A percentile compares a stretch with the other conserved stretches of the same genome.
phyloP scores from a whole-genome alignment of 1,140 invertebrate species.

The Copidosoma floridanum region DNA sequence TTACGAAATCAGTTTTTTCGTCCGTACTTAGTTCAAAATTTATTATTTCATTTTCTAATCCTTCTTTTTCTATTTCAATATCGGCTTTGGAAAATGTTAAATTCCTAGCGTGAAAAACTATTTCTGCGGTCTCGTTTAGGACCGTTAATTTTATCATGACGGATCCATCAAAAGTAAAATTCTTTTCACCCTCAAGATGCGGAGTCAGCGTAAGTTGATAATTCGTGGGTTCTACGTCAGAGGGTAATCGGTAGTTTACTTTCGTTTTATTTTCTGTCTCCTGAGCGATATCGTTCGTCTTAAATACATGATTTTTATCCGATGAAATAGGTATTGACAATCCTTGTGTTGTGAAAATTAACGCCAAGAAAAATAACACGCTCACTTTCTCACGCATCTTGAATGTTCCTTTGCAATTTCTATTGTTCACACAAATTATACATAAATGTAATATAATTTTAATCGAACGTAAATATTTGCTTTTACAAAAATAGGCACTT shows the following conservation, averaged over 20 bases:
- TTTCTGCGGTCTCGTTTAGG: neutral
- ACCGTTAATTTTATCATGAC: slow-evolving; percentile 19
- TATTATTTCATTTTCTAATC: too few species aligned
- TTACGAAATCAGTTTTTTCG: slow-evolving; percentile 16
- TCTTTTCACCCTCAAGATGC: neutral
- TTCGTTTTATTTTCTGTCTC: neutral
- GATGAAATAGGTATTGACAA: too few species aligned
- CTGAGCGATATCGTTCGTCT: neutral
- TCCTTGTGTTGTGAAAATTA: too few species aligned
- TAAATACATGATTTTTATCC: too few species aligned
- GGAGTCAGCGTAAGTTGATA: slow-evolving; percentile 29
- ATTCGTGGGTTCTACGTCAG: slow-evolving; percentile 50
- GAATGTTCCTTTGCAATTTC: too few species aligned
- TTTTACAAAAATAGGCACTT: neutral
- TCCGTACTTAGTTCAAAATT: too few species aligned
- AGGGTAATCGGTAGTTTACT: slow-evolving; percentile 59
- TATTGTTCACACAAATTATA: too few species aligned
- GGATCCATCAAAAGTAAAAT: slow-evolving; percentile 32
- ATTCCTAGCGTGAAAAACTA: slow-evolving; percentile 35
- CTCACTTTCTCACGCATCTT: too few species aligned
- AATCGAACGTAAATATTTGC: neutral
- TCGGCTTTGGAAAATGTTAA: slow-evolving; percentile 4
- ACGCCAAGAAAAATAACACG: too few species aligned
- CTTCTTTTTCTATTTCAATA: neutral
- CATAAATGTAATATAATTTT: neutral